These are phyloP conservation scores for Synodontis membranacea DNA, from an alignment of 2,113 vertebrate genomes.

Conservation along the genomic window DNA sequence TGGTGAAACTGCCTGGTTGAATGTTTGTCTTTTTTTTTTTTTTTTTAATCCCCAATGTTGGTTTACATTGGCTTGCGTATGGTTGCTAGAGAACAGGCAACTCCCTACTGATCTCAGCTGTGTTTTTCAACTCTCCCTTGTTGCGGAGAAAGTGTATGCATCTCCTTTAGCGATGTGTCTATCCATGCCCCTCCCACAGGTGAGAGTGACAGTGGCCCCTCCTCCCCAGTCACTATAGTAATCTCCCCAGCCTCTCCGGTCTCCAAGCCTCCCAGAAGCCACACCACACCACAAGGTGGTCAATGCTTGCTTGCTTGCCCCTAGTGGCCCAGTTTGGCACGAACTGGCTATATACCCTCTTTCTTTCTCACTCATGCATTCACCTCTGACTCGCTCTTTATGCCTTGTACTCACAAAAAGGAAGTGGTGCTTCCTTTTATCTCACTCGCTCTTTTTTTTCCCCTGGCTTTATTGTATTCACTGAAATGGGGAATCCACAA, in stretches of 20 bases:
- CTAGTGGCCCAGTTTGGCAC: slow-evolving; percentile 59
- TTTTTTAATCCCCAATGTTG: neutral
- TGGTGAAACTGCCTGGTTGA: neutral
- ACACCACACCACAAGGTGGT: slow-evolving; percentile 78
- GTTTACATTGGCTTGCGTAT: slow-evolving; percentile 3
- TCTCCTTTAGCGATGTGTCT: slow-evolving; percentile 38
- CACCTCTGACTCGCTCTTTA: slow-evolving; percentile 48
- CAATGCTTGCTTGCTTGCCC: slow-evolving; percentile 59
- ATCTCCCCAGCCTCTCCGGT: slow-evolving; percentile 73
- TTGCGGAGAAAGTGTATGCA: slow-evolving; percentile 1
- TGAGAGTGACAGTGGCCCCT: slow-evolving; percentile 67
- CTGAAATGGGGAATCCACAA: neutral
- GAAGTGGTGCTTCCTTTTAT: slow-evolving; percentile 13
- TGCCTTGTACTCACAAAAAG: slow-evolving; percentile 19
- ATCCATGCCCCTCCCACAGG: slow-evolving; percentile 67
- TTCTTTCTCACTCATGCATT: slow-evolving; percentile 36
- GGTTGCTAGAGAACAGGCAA: slow-evolving; percentile 10
- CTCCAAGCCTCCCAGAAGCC: slow-evolving; percentile 73
- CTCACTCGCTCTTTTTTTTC: neutral
- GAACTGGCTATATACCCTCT: slow-evolving; percentile 52
- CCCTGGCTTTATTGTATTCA: neutral
- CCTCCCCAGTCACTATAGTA: slow-evolving; percentile 75
- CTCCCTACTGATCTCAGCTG: slow-evolving; percentile 15
- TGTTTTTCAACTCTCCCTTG: slow-evolving; percentile 29
- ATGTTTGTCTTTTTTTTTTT: neutral